Evolutionary conservation across 2,888 invertebrate genomes (phyloP).

Genomic region (Ophion obscuratus): DNA sequence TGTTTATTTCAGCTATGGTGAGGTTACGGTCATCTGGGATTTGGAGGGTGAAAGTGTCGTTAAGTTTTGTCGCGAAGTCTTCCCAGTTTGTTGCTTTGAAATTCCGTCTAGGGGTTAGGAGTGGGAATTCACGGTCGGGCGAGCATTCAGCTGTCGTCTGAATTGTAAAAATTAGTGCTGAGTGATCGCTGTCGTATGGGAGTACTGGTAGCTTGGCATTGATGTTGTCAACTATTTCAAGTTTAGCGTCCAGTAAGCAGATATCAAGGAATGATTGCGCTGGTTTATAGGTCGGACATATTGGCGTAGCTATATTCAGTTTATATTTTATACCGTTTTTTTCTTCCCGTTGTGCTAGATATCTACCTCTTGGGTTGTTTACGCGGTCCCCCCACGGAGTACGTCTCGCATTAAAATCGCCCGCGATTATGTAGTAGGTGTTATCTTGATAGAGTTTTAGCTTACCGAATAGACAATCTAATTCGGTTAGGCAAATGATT

Average conservation of each 20-base stretch:
- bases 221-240: too few relatives aligned
- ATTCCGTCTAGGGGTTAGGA: too few relatives aligned
- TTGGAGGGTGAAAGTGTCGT: too few relatives aligned
- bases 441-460: slow-evolving; percentile 8
- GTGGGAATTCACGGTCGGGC: too few relatives aligned
- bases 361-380: slow-evolving; percentile 22
- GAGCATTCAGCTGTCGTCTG: too few relatives aligned
- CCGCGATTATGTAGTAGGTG: slow-evolving; percentile 31
- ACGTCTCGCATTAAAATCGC: slow-evolving; percentile 33
- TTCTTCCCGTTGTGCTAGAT: not conserved
- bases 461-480: not conserved
- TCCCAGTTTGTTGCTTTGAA: too few relatives aligned
- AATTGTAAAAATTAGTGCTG: too few relatives aligned
- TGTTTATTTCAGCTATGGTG: too few relatives aligned
- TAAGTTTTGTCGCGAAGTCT: too few relatives aligned
- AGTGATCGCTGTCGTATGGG: too few relatives aligned
- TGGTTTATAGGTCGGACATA: not conserved
- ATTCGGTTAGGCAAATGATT: not conserved
- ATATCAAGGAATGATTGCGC: not conserved
- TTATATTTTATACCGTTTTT: not conserved
- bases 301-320: not conserved
- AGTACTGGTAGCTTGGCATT: too few relatives aligned
- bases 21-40: too few relatives aligned
- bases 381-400: slow-evolving; percentile 5
- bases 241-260: not conserved